Conservation (phyloP, 2,888 invertebrate species). For the Endotricha flammealis region DNA sequence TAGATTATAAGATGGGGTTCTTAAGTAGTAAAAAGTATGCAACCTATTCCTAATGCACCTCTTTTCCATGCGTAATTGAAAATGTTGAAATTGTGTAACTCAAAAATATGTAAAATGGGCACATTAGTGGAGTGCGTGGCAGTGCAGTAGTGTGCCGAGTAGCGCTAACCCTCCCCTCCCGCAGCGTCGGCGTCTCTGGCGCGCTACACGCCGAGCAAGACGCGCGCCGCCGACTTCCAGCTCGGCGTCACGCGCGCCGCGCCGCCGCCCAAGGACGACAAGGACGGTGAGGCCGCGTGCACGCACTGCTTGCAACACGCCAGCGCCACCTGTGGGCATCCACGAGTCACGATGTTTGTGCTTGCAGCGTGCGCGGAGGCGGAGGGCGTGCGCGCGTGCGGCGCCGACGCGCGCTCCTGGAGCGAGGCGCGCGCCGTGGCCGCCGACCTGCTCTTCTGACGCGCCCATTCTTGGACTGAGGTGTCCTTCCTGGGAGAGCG, state of each 20-base stretch:
- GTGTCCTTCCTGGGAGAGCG: not conserved
- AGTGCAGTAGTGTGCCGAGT: conserved; percentile 16
- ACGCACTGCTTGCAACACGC: conserved; percentile 23
- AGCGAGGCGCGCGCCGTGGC: conserved; percentile 54
- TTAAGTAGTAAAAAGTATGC: no score
- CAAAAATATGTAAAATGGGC: no score
- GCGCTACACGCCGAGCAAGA: conserved; percentile 91
- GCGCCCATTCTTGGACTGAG: not conserved
- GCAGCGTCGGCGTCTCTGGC: conserved; percentile 86
- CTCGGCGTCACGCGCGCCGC: conserved; percentile 84
- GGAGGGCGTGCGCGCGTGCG: conserved; percentile 45
- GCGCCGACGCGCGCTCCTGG: conserved; percentile 52
- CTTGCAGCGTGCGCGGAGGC: conserved; percentile 8
- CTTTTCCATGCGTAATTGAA: no score
- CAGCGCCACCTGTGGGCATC: conserved; percentile 25
- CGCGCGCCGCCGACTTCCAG: conserved; percentile 83
- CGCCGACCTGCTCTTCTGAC: conserved; percentile 68
- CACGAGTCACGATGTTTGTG: conserved; percentile 1
- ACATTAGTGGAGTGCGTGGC: conserved; percentile 4
- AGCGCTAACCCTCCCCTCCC: conserved; percentile 12
- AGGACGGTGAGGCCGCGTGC: conserved; percentile 3
- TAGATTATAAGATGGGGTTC: no score
- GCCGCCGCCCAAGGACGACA: conserved; percentile 16
- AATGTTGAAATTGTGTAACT: no score
- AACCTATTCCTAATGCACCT: no score